A percentile compares a stretch with the other conserved stretches of the same genome.
phyloP scores from a whole-genome alignment of 1,140 invertebrate species.

The Latrodectus geometricus region DNA sequence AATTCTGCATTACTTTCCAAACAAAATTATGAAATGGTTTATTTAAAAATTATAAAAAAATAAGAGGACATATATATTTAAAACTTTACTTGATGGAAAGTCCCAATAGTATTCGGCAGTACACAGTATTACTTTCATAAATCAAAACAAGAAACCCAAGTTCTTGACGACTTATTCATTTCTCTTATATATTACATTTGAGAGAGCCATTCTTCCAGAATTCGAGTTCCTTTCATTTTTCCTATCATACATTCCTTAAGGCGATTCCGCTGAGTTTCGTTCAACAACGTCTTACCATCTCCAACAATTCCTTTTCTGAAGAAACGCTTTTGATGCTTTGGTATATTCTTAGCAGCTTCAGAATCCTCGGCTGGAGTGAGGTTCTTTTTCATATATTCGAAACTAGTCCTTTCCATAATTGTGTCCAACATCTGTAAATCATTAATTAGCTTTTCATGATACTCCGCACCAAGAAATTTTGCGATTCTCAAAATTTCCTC shows the following conservation, averaged over 20 bases:
- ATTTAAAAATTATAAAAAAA: too few species aligned
- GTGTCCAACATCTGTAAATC: constrained; percentile 17
- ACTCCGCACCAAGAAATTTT: constrained; percentile 68
- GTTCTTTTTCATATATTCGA: constrained; percentile 55
- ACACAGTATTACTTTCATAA: too few species aligned
- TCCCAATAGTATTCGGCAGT: too few species aligned
- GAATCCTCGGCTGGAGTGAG: background rate
- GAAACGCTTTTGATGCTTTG: background rate
- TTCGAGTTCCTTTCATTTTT: constrained; percentile 17
- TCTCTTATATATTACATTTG: too few species aligned
- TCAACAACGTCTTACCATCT: constrained; percentile 30
- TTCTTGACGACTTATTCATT: too few species aligned
- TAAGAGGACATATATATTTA: too few species aligned
- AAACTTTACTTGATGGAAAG: too few species aligned
- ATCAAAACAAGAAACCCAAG: too few species aligned
- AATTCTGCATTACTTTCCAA: too few species aligned
- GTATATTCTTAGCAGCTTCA: background rate
- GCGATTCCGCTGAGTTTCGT: background rate
- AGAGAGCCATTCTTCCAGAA: constrained; percentile 23
- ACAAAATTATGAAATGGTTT: too few species aligned
- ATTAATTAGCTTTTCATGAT: background rate
- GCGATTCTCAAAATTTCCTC: constrained; percentile 45
- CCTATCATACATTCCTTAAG: background rate
- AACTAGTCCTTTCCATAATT: constrained; percentile 38
- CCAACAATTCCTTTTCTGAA: constrained; percentile 46